Conservation (phyloP, 2,797 vertebrate genomes). For the Apogon talboti region DNA sequence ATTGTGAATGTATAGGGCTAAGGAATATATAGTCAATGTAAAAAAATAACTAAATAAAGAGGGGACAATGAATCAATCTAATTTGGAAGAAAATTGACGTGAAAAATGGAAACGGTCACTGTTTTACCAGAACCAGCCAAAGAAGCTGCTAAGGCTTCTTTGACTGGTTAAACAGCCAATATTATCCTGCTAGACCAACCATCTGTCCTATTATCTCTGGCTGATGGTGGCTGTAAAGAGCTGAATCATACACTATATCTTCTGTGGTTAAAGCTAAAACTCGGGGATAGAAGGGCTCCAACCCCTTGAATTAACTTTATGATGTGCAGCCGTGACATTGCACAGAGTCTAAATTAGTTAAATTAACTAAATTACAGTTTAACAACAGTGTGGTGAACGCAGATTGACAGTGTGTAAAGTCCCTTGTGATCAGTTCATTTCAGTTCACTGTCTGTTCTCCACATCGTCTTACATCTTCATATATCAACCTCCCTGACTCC, state of each 20-base stretch:
- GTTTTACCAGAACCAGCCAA: not conserved
- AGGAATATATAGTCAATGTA: too few relatives aligned
- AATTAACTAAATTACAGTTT: too few relatives aligned
- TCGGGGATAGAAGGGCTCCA: too few relatives aligned
- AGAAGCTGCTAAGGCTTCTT: not conserved
- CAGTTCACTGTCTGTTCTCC: not conserved
- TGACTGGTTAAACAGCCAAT: slow-evolving; percentile 2
- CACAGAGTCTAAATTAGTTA: too few relatives aligned
- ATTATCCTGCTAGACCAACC: not conserved
- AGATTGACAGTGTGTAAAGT: not conserved
- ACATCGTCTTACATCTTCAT: not conserved
- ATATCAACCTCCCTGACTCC: slow-evolving; percentile 6
- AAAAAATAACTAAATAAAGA: too few relatives aligned
- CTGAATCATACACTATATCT: not conserved
- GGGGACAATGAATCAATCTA: not conserved
- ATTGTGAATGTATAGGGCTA: too few relatives aligned
- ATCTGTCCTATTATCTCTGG: slow-evolving; percentile 2
- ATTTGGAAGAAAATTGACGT: not conserved
- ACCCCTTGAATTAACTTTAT: too few relatives aligned
- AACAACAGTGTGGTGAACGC: not conserved
- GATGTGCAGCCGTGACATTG: too few relatives aligned
- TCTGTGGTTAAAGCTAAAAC: too few relatives aligned
- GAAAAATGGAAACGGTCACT: not conserved
- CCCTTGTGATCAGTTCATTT: not conserved
- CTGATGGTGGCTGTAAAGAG: not conserved